Evolutionary conservation across 2,888 invertebrate genomes (phyloP), one percentile per base, ranked within the genome.

Genomic region (Parelbella ahira): DNA sequence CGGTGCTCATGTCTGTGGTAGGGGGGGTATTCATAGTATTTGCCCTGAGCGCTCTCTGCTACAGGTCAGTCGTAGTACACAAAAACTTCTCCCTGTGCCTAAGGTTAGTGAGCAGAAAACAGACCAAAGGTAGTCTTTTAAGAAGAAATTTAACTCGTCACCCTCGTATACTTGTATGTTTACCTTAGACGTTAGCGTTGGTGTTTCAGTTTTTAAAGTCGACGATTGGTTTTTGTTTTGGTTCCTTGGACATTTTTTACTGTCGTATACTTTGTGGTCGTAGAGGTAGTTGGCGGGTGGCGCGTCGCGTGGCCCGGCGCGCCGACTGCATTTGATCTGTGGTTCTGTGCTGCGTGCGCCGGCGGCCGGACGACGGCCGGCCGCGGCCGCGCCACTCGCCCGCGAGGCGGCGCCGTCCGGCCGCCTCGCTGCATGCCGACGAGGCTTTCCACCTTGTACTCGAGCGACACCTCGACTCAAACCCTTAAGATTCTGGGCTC

Each of bases 61-160:
- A 97, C 95, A 96, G 97, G 96, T 96, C 96, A 95, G 96, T 96
- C 93, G 96, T 96, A 94, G 96, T 96, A 93, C 95, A 96, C 95
- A 95, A 95, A 95, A 96, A 95, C 94, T 94, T 95, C 95, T 95
- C 94, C 94, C 94, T 95, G 93, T 96, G 96, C 93, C 94, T 96
- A 94, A 96, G 96, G 96, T 96, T 95, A 96, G 96, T 96, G 93
- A 93, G 94, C 94, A 94, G 94, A 93, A 92, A 90, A 91, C 91
- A 88, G 88, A 89, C 90, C 90, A 91, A 88, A 88, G 91, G 91
- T 91, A 91, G 91, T 90, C 87, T 87, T 33, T 83, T 86, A 80
- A 83, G 83, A 76, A 83, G 82, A 87, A 81, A 82, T 86, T 84
- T 84, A 81, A 84, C 76, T 84, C 84, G 86, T 87, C 86, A 87